Evolutionary conservation across 2,888 invertebrate species (phyloP), one percentile per base, ranked within the genome.

Genomic region (Melanchra persicariae): DNA sequence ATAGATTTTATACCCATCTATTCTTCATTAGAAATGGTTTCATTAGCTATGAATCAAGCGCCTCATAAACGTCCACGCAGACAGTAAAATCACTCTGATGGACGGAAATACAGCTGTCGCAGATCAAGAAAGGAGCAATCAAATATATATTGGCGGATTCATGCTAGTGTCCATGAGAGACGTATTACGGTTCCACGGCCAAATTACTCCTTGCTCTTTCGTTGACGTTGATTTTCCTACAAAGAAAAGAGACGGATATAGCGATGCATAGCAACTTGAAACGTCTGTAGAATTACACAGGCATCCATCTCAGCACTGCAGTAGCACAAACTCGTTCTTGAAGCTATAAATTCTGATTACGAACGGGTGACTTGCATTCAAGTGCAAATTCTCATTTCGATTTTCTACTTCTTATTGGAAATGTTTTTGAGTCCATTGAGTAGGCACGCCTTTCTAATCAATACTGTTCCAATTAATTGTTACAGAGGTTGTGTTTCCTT

Each of bases 291-390:
- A 83, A 87, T 86, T 85, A 82, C 87, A 82, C 82, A 84, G 87
- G 85, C 88, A 89, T 90, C 87, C 86, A 90, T 90, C 89, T 87
- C 85, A 85, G 55, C 52, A 55, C 59, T 72, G 82, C 84, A 86
- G 84, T 83, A 83, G 87, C 87, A 89, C 83, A 89, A 91, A 89
- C 87, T 87, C 87, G 87, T 88, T 87, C 82, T 84, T 81, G 79
- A 77, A 87, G 91, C 91, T 90, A 92, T 92, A 92, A 91, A 92
- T 91, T 90, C 87, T 88, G 87, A 92, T 92, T 91, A 91, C 85
- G 81, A 84, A 75, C 84, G 82, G 80, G 78, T 85, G 86, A 86
- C 87, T 90, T 88, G 91, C 90, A 90, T 89, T 89, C 83, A 84
- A 90, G 85, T 88, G 88, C 88, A 89, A 91, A 92, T 89, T 89